These are phyloP conservation scores for Empidonax traillii DNA, from an alignment of 2,113 vertebrate genomes.

Conservation along the genomic window DNA sequence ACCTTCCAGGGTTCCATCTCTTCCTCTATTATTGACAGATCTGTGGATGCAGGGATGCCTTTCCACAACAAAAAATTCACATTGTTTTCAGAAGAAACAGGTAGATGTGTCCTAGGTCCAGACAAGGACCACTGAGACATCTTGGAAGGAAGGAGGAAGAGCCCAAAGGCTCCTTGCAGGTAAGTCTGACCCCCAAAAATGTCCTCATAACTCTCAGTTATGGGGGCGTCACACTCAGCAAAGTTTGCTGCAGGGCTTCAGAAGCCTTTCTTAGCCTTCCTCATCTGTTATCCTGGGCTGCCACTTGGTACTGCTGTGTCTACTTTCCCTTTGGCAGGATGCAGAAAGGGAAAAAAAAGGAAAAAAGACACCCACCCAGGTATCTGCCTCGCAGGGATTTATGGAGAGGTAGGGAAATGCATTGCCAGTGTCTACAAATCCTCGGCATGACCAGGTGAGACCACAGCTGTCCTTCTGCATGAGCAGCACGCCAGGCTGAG, in stretches of 20 bases:
- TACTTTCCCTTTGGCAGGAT: not conserved
- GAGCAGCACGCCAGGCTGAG: not conserved
- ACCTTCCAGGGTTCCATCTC: not conserved
- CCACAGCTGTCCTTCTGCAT: not conserved
- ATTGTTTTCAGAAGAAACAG: not conserved
- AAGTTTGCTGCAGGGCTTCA: not conserved
- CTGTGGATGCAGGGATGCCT: not conserved
- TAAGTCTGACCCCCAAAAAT: not conserved
- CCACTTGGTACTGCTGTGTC: not conserved
- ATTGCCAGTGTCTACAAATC: not conserved
- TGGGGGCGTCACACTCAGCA: rapidly evolving
- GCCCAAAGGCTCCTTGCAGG: not conserved
- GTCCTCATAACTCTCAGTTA: not conserved
- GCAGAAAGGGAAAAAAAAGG: not conserved
- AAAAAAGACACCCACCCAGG: not conserved
- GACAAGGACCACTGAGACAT: not conserved
- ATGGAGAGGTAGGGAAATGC: constrained; percentile 23
- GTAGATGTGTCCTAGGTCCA: rapidly evolving
- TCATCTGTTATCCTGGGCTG: not conserved
- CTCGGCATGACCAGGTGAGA: not conserved
- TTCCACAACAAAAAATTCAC: not conserved
- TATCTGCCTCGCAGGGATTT: constrained; percentile 31
- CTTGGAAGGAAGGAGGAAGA: not conserved
- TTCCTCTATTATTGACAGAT: rapidly evolving
- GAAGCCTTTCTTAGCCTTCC: not conserved